Evolutionary conservation across 1,140 invertebrate genomes (phyloP), one percentile per base, ranked within the genome.

Genomic region (Maniola jurtina): DNA sequence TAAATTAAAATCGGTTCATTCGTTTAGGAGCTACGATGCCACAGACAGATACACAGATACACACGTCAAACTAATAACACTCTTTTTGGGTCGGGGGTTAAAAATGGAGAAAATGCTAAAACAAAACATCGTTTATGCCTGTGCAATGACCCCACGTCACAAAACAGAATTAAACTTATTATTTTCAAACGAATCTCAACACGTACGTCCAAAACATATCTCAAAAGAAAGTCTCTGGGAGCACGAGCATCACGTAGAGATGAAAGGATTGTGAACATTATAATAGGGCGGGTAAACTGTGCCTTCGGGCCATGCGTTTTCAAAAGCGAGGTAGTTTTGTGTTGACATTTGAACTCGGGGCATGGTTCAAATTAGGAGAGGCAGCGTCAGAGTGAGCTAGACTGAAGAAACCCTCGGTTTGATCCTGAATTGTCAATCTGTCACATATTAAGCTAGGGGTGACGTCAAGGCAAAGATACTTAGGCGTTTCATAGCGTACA

Each of bases 301-400:
- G 40, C 57, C 57, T 40, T 25, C 36, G 38, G 57, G 57, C 57
- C 33, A 35, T 59, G 57, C 36, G 38, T 59, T 59, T 59, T 59
- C 57, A 59, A 59, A 57, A 40, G 57, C 36, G 57, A 59, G 36
- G 36, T 59, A 59, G 57, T 45, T 52, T 25, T 52, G 42, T 64
- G 61, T 64, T 64, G 61, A 64, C 61, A 64, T 56, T 64, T 64
- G 54, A 38, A 54, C 61, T 45, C 52, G 36, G 54, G 7, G 38
- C 15, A 11, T 35, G 38, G 15, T 40, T 11, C 8, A 13, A 59
- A 9, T 42, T 35, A 59, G 8, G 25, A 40, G 38, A 10, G 38
- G 38, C 34, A 36, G 55, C 55, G 55, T n/a, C 6, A n/a, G n/a
- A n/a, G n/a, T n/a, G n/a, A n/a, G n/a, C n/a, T n/a, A n/a, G n/a